Conservation (phyloP, 2,888 invertebrate species). For the Itoplectis maculator region DNA sequence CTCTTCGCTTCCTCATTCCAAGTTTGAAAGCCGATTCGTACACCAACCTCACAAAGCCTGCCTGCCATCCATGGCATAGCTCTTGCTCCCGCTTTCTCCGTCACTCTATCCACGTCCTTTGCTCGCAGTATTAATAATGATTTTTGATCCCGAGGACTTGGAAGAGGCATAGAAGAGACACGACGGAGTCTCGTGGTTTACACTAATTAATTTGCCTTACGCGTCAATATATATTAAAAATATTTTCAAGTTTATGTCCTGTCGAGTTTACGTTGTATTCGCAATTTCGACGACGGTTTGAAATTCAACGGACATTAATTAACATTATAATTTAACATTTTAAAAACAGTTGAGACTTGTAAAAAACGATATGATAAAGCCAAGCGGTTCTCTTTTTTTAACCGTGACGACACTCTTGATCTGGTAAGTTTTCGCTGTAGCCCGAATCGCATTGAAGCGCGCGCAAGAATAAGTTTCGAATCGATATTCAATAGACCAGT, state of each 20-base stretch:
- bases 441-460: background rate
- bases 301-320: too few species aligned
- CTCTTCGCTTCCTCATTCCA: background rate
- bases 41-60: slow-evolving; percentile 21
- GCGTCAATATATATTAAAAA: slow-evolving; percentile 4
- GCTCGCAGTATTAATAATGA: background rate
- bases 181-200: background rate
- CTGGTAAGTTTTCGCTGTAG: background rate
- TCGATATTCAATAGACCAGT: slow-evolving; percentile 10
- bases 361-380: too few species aligned
- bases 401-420: background rate
- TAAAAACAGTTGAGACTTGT: too few species aligned
- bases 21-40: slow-evolving; percentile 12
- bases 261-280: background rate
- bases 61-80: background rate
- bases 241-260: background rate
- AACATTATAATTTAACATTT: too few species aligned
- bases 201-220: slow-evolving; percentile 1
- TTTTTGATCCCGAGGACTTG: slow-evolving; percentile 9
- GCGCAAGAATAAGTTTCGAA: background rate
- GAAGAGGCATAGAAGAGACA: background rate
- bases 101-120: background rate
- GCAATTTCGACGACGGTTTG: too few species aligned
- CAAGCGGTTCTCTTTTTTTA: too few species aligned
- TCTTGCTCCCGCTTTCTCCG: background rate